Evolutionary conservation across 2,797 vertebrate genomes (phyloP), one percentile per base, ranked within the genome.

Genomic region (Crenichthys baileyi): DNA sequence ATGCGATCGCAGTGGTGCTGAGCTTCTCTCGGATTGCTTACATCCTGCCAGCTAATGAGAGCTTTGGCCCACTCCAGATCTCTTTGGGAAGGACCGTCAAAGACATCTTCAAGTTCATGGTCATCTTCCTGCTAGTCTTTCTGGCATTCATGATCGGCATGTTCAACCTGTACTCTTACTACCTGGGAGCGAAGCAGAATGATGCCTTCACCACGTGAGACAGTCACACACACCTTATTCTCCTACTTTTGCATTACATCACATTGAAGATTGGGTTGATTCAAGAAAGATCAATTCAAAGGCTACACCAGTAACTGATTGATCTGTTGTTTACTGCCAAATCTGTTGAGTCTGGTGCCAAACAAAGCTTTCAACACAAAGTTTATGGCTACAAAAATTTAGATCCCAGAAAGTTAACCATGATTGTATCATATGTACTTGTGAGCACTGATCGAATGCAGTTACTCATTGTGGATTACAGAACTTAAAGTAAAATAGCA

Each of bases 81-180:
- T 99, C 98, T 4, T 95, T 99, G 44, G 98, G 98, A 77, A 95
- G 98, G 83, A 99, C 98, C 0, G 98, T 99, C 8, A 99, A 99
- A 89, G 98, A 99, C 89, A 99, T 99, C 93, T 98, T 99, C 91
- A 99, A 99, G 89, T 99, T 99, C 91, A 99, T 99, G 98, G 98
- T 99, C 89, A 99, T 99, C 95, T 99, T 99, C 92, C 97, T 99
- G 89, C 95, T 99, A 94, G 98, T 99, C 75, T 99, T 99, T 88
- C 95, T 99, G 93, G 98, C 98, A 29, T 99, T 99, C 92, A 99
- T 99, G 98, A 98, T 99, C 41, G 98, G 98, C 88, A 99, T 99
- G 98, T 99, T 99, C 93, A 99, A 99, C 91, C 96, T 99, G 70
- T 99, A 99, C 92, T 99, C 98, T 6, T 98, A 99, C 89, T 99